Conservation (phyloP, 1,140 invertebrate genomes). For the Fopius arisanus region DNA sequence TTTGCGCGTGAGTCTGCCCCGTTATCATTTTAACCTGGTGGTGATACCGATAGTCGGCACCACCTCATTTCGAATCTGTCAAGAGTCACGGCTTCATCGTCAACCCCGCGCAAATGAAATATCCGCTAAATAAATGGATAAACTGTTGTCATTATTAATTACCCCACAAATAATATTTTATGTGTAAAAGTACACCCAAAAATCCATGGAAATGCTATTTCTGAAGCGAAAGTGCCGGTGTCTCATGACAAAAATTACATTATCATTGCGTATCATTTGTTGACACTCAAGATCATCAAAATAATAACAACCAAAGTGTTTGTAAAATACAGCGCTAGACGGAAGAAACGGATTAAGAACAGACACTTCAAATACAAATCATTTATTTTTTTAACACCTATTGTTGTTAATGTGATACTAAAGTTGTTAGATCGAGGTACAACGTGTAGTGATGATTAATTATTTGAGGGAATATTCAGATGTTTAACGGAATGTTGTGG, state of each 20-base stretch:
- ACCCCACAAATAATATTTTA: conserved; percentile 12
- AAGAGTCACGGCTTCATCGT: conserved; percentile 30
- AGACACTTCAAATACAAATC: neutral
- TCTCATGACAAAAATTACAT: conserved; percentile 38
- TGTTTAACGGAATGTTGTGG: too few relatives aligned
- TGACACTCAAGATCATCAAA: conserved; percentile 12
- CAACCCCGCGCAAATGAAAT: conserved; percentile 36
- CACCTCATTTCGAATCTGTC: conserved; percentile 25
- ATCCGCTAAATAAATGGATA: neutral
- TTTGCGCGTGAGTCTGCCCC: conserved; percentile 20
- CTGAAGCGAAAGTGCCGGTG: conserved; percentile 59
- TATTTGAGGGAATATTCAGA: neutral
- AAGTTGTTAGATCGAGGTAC: neutral
- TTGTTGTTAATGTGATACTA: neutral
- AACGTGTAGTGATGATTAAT: neutral
- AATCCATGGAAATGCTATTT: conserved; percentile 50
- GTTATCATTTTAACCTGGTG: conserved; percentile 19
- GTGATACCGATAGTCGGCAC: conserved; percentile 54
- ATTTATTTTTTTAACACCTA: neutral
- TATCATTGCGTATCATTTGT: conserved; percentile 19
- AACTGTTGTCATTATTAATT: neutral
- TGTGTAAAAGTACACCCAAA: neutral
- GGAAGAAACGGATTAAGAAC: neutral
- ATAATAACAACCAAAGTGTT: conserved; percentile 16
- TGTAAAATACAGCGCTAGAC: neutral